Conservation (phyloP, 2,797 vertebrate species). For the Sebastes taczanowskii region DNA sequence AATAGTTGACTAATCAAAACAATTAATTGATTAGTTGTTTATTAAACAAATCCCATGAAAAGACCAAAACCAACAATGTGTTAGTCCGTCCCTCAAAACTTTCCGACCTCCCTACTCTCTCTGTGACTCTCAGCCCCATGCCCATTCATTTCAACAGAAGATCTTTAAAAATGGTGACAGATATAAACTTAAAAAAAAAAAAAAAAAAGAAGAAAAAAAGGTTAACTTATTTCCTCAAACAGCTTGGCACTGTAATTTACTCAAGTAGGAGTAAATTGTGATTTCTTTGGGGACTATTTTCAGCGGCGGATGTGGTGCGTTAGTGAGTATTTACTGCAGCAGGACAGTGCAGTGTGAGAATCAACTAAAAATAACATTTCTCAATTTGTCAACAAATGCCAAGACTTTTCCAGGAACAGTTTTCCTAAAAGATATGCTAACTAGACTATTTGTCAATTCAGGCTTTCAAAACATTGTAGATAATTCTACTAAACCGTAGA, state of each 20-base stretch:
- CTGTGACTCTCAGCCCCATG: background rate
- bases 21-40: background rate
- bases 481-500: conserved; percentile 6
- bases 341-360: background rate
- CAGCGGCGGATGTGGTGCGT: rapidly evolving
- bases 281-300: background rate
- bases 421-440: background rate
- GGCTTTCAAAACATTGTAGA: conserved; percentile 26
- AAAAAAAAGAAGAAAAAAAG: no score
- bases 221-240: background rate
- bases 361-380: background rate
- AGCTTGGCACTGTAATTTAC: background rate
- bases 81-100: background rate
- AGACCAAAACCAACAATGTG: background rate
- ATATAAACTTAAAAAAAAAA: background rate
- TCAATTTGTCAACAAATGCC: background rate
- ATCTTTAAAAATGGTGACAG: background rate
- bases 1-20: no score
- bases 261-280: background rate
- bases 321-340: background rate
- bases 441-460: conserved; percentile 9
- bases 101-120: background rate
- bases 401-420: background rate
- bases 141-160: background rate
- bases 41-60: background rate